A percentile compares a stretch with the other conserved stretches of the same genome.
These are phyloP conservation scores for Rhabdomys pumilio DNA, from an alignment of 2,797 vertebrate species.

Conservation along the genomic window DNA sequence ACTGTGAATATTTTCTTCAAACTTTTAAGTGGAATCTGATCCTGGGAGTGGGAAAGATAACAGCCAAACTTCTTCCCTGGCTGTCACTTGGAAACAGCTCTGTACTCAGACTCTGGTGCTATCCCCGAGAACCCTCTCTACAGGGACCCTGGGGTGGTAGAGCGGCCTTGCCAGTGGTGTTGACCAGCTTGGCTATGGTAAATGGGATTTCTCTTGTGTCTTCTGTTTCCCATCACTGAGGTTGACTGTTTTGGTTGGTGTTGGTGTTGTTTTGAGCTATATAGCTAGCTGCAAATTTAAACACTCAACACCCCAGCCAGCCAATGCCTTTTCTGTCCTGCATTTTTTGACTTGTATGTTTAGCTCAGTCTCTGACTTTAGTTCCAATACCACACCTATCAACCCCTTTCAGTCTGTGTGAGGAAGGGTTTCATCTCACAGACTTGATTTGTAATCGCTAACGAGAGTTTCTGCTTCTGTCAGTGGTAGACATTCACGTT, in stretches of 20 bases:
- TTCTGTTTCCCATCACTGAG: neutral
- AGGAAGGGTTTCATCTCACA: neutral
- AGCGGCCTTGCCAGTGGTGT: neutral
- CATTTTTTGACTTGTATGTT: slow-evolving; percentile 46
- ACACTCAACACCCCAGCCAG: slow-evolving; percentile 54
- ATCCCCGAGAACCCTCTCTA: neutral
- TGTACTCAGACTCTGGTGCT: accelerated
- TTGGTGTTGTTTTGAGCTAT: slow-evolving; percentile 52
- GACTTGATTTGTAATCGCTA: slow-evolving; percentile 31
- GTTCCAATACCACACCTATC: neutral
- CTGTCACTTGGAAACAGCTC: neutral
- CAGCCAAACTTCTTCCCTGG: neutral
- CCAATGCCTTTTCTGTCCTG: slow-evolving; percentile 35
- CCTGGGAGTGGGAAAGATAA: neutral
- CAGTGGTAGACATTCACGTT: neutral
- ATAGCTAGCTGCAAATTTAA: slow-evolving; percentile 63
- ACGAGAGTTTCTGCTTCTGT: neutral
- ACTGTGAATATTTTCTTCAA: neutral
- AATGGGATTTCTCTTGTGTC: neutral
- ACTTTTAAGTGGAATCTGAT: slow-evolving; percentile 35
- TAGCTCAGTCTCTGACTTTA: slow-evolving; percentile 63
- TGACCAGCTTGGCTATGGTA: neutral
- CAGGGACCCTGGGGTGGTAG: accelerated
- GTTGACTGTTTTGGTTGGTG: neutral
- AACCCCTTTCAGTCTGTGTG: slow-evolving; percentile 14